Base-by-base conservation (phyloP, 1,140 invertebrate species). In the Hyles euphorbiae region DNA sequence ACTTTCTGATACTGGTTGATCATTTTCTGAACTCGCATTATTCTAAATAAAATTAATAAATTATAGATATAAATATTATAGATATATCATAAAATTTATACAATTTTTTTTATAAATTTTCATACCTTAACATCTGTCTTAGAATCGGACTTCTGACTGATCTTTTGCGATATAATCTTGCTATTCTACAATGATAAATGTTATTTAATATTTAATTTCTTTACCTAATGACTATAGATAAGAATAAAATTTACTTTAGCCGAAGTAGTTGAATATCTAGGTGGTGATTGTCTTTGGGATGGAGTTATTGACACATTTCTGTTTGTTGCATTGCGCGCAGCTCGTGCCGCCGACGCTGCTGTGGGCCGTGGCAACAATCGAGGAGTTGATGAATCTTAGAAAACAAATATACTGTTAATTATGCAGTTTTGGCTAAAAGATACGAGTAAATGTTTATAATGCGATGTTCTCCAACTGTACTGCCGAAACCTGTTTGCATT, bases 311-410 rank as follows among this genome's bases (percentile, higher is more conserved):
- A 53, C 6, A 76, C 52, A 46, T 70, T 78, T 44, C 83, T 66
- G 49, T 80, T 82, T 47, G 70, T 75, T 10, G 84, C 80, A 60
- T 81, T 87, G 11, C 75, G 74, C 1, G 83, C 81, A 1, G 84
- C 83, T n/a, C 84, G 81, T 9, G 83, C 84, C 3, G 74, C 61
- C 0, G 83, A 86, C 3, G 83, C 84, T 0, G 80, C 78, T 0
- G 84, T 85, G 5, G 76, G 74, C 9, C 84, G 72, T 0, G 84
- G 83, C 10, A 67, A 43, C 34, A 83, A 36, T 4, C 76, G 71
- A 1, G 77, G 74, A 40, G 61, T 59, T 12, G 65, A 44, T n/a
- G 56, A 56, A 63, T 66, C 72, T 76, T n/a, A 48, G 4, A 40
- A 40, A 40, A 40, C 8, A 5, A 5, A 40, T 40, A 5, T 40